phyloP scores from a whole-genome alignment of 2,113 vertebrate species.

The Neomonachus schauinslandi region DNA sequence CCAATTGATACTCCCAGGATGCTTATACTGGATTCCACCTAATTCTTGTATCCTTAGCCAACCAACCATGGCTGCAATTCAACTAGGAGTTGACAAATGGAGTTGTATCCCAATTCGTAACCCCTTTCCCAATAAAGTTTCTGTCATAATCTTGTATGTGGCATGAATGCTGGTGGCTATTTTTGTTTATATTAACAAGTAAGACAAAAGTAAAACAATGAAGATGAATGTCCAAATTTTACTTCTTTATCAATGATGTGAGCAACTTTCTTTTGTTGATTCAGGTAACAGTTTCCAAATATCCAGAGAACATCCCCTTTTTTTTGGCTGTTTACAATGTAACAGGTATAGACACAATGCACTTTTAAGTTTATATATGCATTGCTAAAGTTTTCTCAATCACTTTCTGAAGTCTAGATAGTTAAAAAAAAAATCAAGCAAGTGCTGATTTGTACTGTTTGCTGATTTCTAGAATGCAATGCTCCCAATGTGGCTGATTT shows the following conservation, averaged over 20 bases:
- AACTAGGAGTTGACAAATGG: neutral
- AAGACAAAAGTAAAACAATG: neutral
- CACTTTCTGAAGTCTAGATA: neutral
- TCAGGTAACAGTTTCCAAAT: neutral
- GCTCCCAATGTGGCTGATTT: neutral
- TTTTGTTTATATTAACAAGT: neutral
- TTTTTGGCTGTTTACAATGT: neutral
- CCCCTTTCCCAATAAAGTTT: neutral
- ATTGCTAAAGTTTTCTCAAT: neutral
- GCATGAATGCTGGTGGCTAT: neutral
- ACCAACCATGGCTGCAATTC: neutral
- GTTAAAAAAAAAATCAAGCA: neutral
- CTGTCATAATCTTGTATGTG: neutral
- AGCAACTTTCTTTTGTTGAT: neutral
- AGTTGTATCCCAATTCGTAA: neutral
- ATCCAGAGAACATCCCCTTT: neutral
- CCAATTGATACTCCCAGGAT: neutral
- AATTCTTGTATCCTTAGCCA: neutral
- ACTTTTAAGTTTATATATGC: neutral
- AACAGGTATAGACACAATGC: neutral
- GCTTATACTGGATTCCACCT: neutral
- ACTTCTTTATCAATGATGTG: neutral
- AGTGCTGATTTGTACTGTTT: neutral
- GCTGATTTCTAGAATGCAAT: neutral
- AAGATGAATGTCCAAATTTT: neutral